phyloP scores from a whole-genome alignment of 1,140 invertebrate genomes.

The Arion vulgaris region DNA sequence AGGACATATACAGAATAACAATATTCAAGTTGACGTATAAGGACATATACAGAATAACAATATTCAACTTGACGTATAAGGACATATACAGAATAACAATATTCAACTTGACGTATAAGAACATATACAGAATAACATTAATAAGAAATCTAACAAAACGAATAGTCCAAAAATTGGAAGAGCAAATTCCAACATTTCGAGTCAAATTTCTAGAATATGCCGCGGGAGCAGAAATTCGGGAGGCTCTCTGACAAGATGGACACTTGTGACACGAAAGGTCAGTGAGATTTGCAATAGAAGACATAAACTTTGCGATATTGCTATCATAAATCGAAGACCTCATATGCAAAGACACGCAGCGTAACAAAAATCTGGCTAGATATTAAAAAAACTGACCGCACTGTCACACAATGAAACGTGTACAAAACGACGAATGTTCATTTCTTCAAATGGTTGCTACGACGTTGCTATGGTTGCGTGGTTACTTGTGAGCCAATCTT shows the following conservation, averaged over 20 bases:
- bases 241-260: not conserved
- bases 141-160: too few relatives aligned
- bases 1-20: too few relatives aligned
- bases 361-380: not conserved
- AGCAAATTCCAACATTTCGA: not conserved
- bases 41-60: too few relatives aligned
- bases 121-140: too few relatives aligned
- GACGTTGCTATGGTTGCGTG: too few relatives aligned
- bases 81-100: too few relatives aligned
- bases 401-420: not conserved
- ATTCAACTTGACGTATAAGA: too few relatives aligned
- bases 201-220: not conserved
- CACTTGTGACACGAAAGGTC: not conserved
- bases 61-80: too few relatives aligned
- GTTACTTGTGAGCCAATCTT: too few relatives aligned
- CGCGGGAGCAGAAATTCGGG: not conserved
- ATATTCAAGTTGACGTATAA: too few relatives aligned
- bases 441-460: not conserved
- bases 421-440: not conserved
- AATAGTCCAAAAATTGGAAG: too few relatives aligned
- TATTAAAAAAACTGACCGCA: not conserved
- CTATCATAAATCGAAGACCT: not conserved
- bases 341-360: not conserved
- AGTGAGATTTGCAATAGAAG: not conserved
- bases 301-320: not conserved